Conservation (phyloP, 1,140 invertebrate species). For the Tetramorium simillimum region DNA sequence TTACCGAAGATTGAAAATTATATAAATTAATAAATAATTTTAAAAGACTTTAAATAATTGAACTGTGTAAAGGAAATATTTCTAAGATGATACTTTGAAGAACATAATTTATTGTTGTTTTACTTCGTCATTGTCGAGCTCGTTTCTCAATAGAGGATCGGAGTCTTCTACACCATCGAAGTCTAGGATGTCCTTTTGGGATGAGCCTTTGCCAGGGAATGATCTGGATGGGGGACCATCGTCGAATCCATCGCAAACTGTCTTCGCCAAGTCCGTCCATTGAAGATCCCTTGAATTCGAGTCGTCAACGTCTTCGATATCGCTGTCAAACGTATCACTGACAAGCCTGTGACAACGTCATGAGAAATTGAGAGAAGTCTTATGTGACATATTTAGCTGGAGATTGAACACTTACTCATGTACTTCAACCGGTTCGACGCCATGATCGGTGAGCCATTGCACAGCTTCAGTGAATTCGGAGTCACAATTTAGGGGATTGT, state of each 20-base stretch:
- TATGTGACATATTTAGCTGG: neutral
- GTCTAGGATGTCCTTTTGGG: slow-evolving; percentile 22
- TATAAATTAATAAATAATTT: neutral
- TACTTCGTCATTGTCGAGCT: slow-evolving; percentile 64
- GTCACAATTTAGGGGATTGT: slow-evolving; percentile 84
- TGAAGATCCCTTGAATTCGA: slow-evolving; percentile 70
- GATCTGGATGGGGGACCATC: slow-evolving; percentile 77
- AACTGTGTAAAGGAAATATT: neutral
- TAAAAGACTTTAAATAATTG: neutral
- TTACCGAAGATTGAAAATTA: neutral
- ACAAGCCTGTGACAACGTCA: slow-evolving; percentile 43
- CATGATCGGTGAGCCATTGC: slow-evolving; percentile 82
- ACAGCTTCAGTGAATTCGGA: slow-evolving; percentile 81
- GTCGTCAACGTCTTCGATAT: slow-evolving; percentile 60
- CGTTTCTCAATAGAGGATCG: slow-evolving; percentile 43
- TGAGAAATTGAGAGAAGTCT: neutral
- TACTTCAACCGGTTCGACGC: slow-evolving; percentile 79
- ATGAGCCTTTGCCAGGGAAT: slow-evolving; percentile 19
- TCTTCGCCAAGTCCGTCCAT: slow-evolving; percentile 81
- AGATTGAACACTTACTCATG: slow-evolving; percentile 35
- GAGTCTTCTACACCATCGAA: slow-evolving; percentile 42
- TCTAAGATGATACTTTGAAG: neutral
- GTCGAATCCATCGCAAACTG: slow-evolving; percentile 75
- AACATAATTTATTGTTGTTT: neutral
- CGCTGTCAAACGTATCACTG: slow-evolving; percentile 54